These are phyloP conservation scores for Suncus etruscus DNA, from an alignment of 2,113 vertebrate genomes.

Conservation along the genomic window DNA sequence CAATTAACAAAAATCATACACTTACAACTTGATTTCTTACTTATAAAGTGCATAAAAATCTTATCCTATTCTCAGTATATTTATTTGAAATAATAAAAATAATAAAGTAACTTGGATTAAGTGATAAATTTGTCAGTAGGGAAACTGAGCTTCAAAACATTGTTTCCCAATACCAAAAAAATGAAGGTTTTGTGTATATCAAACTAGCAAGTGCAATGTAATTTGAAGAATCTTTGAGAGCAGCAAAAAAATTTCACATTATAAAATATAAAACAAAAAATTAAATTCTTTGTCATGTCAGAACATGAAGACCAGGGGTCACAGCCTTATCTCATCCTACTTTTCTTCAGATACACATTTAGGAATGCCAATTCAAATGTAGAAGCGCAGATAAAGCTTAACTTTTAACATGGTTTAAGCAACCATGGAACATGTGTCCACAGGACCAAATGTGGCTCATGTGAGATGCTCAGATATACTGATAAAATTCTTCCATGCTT, in stretches of 20 bases:
- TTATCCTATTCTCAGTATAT: neutral
- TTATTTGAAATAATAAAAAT: constrained; percentile 15
- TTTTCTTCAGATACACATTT: constrained; percentile 20
- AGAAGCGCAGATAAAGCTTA: neutral
- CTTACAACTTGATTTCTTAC: constrained; percentile 30
- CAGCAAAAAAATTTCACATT: neutral
- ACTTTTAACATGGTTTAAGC: constrained; percentile 7
- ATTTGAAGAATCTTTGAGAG: neutral
- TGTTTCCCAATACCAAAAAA: neutral
- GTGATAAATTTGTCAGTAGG: neutral
- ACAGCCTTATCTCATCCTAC: neutral
- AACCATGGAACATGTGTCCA: neutral
- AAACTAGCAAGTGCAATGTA: neutral
- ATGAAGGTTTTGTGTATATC: neutral
- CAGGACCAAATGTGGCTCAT: neutral
- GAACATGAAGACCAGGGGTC: neutral
- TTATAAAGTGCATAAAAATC: constrained; percentile 4
- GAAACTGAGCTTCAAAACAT: constrained; percentile 29
- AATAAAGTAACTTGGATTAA: neutral
- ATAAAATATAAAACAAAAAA: neutral
- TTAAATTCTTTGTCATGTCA: neutral
- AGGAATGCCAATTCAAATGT: neutral
- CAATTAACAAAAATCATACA: neutral
- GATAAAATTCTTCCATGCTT: neutral
- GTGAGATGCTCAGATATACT: neutral